phyloP scores from a whole-genome alignment of 2,797 vertebrate genomes.

The Stomatorhinus walkeri region DNA sequence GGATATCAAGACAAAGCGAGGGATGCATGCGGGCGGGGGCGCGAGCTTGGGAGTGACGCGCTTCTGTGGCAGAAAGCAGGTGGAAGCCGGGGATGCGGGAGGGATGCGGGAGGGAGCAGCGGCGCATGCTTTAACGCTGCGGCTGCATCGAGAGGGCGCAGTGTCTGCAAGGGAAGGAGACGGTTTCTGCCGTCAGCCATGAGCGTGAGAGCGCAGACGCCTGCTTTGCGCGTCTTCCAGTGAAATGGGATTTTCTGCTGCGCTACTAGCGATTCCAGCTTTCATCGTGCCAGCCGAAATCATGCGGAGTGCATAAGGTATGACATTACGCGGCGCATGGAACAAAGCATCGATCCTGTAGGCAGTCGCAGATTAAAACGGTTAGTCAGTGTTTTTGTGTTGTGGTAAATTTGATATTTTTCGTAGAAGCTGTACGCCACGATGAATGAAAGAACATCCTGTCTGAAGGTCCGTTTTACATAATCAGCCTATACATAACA shows the following conservation, averaged over 20 bases:
- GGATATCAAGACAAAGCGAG: neutral
- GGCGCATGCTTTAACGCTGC: neutral
- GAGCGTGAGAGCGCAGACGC: conserved; percentile 25
- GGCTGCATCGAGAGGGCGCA: neutral
- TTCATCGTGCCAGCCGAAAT: conserved; percentile 43
- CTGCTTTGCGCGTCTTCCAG: conserved; percentile 38
- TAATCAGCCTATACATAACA: conserved; percentile 4
- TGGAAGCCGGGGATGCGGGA: conserved; percentile 25
- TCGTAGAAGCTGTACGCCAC: neutral
- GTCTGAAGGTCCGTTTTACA: neutral
- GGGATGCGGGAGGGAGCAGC: neutral
- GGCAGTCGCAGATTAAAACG: conserved; percentile 47
- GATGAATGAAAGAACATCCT: neutral
- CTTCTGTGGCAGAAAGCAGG: conserved; percentile 31
- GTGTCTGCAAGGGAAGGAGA: neutral
- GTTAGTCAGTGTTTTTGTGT: conserved; percentile 40
- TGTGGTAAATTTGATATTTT: neutral
- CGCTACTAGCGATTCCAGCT: conserved; percentile 36
- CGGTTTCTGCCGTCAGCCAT: neutral
- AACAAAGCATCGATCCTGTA: conserved; percentile 48
- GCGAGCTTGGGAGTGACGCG: conserved; percentile 31
- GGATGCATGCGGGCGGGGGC: conserved; percentile 6
- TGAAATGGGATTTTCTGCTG: conserved; percentile 48
- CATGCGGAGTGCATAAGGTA: conserved; percentile 50
- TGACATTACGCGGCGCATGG: conserved; percentile 43